Base-by-base conservation (phyloP, 2,888 invertebrate genomes). In the Lepidocyrtoides sp. region DNA sequence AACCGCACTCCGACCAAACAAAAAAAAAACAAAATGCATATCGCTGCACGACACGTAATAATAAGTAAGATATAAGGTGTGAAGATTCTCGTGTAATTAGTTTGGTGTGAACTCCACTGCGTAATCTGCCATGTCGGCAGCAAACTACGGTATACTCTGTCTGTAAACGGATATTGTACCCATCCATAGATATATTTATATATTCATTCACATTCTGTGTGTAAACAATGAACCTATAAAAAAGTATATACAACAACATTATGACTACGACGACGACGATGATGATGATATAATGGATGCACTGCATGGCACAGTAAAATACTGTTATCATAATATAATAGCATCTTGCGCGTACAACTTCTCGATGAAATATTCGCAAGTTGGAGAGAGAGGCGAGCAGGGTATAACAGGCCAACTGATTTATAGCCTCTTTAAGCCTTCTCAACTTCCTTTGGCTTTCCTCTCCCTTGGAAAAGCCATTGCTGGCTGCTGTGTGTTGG, bases 401-500 rank as follows among this genome's bases (percentile, higher is more conserved):
- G 75, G 75, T 23, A 36, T 86, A 88, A 88, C 87, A 88, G 87
- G 81, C 66, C 87, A 79, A 88, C 90, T 90, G 90, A 90, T 90
- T 90, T 90, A 90, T 90, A 79, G 85, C 90, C 84, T 90, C 85
- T 90, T 90, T 90, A 90, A 88, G 87, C 77, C 81, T 88, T 77
- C 87, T 81, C 87, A 88, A 88, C 87, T 88, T 88, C 87, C 87
- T 79, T 81, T 88, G 87, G 87, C 87, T 88, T 88, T 88, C 81
- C 87, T 63, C 77, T 66, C 29, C 29, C 12, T 29, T 26, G 29
- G 36, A 66, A 72, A 72, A 72, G 17, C 69, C 23, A 23, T 17
- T 7, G 17, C 32, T 36, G 36, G 36, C 36, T 36, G 7, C 7
- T 36, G 26, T 8, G 17, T 63, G 72, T 44, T 2, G 2, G 29